Conservation (phyloP, 2,797 vertebrate genomes). For the Argya squamiceps region DNA sequence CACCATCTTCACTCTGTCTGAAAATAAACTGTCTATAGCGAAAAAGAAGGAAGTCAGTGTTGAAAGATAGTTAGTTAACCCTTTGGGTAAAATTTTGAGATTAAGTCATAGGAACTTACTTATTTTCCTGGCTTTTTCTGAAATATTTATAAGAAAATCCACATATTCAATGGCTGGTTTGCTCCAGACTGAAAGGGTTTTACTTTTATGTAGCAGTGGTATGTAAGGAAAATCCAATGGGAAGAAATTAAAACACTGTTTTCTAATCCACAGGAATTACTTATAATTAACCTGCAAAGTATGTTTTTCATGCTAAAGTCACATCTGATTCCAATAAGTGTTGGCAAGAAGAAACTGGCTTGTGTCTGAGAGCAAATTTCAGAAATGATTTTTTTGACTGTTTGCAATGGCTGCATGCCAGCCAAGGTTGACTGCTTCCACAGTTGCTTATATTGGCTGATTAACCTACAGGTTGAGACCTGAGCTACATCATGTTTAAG, state of each 20-base stretch:
- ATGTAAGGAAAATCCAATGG: neutral
- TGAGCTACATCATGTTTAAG: fast-evolving
- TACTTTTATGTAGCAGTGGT: neutral
- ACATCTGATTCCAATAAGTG: neutral
- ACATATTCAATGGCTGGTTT: neutral
- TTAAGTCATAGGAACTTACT: neutral
- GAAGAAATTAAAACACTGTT: neutral
- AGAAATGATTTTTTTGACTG: neutral
- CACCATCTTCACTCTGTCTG: neutral
- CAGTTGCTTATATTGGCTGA: neutral
- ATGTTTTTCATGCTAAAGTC: neutral
- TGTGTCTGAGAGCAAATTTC: neutral
- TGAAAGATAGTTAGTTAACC: slow-evolving; percentile 21
- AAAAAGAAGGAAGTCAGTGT: slow-evolving; percentile 19
- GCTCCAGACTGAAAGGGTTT: neutral
- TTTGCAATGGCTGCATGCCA: neutral
- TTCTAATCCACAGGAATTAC: neutral
- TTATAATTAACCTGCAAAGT: neutral
- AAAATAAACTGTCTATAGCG: slow-evolving; percentile 16
- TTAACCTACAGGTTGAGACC: neutral
- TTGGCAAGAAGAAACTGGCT: neutral
- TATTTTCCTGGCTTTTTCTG: neutral
- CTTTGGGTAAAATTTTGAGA: neutral
- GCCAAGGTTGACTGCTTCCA: neutral
- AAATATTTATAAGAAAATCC: neutral